Conservation (phyloP, 2,888 invertebrate genomes). For the Napeogenes inachia region DNA sequence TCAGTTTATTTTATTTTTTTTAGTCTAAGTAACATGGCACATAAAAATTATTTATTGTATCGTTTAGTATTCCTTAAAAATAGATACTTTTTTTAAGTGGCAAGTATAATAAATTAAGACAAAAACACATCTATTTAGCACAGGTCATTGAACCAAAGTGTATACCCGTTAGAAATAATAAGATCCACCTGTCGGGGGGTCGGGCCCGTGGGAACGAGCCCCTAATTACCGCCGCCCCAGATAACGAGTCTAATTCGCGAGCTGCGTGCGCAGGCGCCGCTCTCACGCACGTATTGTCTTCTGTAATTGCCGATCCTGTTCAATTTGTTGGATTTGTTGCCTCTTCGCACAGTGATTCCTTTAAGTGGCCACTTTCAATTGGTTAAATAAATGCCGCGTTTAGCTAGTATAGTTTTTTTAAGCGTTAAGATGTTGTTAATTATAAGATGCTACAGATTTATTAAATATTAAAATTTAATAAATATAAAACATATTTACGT, state of each 20-base stretch:
- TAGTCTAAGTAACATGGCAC: neutral
- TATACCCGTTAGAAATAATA: constrained; percentile 35
- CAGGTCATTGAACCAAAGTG: constrained; percentile 24
- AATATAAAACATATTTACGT: no score
- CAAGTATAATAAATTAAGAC: neutral
- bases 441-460: neutral
- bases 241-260: constrained; percentile 75
- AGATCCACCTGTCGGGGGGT: constrained; percentile 47
- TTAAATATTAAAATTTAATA: no score
- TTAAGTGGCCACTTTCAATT: constrained; percentile 74
- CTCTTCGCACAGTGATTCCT: constrained; percentile 72
- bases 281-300: constrained; percentile 77
- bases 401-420: constrained; percentile 26
- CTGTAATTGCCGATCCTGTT: constrained; percentile 76
- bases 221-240: constrained; percentile 70
- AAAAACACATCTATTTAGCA: constrained; percentile 7
- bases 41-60: neutral
- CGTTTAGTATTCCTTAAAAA: no score
- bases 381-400: constrained; percentile 69
- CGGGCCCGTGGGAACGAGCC: constrained; percentile 65
- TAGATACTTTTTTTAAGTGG: no score
- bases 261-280: constrained; percentile 69
- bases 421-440: neutral
- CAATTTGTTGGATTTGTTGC: constrained; percentile 71
- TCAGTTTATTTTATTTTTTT: neutral